A percentile compares a stretch with the other conserved stretches of the same genome.
phyloP scores from a whole-genome alignment of 2,113 vertebrate species.

The Sphyrna mokarran region DNA sequence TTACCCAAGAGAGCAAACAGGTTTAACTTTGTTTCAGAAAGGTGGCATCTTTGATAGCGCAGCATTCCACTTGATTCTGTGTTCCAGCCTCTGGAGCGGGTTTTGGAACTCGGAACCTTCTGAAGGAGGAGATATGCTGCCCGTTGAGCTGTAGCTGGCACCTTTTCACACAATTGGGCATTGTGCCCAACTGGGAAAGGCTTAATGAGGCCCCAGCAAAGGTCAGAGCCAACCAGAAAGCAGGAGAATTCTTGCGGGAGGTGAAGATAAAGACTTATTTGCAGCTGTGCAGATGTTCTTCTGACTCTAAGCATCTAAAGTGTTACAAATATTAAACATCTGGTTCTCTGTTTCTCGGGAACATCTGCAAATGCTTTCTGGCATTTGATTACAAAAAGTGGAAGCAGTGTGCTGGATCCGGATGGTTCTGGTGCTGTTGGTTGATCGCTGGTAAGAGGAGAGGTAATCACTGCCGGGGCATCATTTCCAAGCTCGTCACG shows the following conservation, averaged over 20 bases:
- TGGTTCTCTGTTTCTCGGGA: neutral
- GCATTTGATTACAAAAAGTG: neutral
- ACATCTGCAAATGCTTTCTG: neutral
- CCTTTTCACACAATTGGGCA: neutral
- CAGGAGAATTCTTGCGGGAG: neutral
- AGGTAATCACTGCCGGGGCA: neutral
- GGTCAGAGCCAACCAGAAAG: neutral
- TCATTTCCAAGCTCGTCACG: neutral
- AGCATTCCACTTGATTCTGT: neutral
- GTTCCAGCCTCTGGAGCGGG: neutral
- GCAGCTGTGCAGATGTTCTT: neutral
- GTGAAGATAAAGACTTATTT: neutral
- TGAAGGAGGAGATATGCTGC: neutral
- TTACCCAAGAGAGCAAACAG: neutral
- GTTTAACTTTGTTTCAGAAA: neutral
- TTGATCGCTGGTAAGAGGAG: neutral
- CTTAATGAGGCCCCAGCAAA: neutral
- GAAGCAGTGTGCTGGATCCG: neutral
- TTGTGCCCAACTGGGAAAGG: neutral
- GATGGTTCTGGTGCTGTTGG: neutral
- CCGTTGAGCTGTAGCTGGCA: neutral
- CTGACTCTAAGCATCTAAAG: neutral
- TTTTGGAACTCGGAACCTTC: neutral
- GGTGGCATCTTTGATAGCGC: neutral
- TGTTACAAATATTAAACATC: neutral